Conservation (phyloP, 1,140 invertebrate species). For the Maconellicoccus hirsutus region DNA sequence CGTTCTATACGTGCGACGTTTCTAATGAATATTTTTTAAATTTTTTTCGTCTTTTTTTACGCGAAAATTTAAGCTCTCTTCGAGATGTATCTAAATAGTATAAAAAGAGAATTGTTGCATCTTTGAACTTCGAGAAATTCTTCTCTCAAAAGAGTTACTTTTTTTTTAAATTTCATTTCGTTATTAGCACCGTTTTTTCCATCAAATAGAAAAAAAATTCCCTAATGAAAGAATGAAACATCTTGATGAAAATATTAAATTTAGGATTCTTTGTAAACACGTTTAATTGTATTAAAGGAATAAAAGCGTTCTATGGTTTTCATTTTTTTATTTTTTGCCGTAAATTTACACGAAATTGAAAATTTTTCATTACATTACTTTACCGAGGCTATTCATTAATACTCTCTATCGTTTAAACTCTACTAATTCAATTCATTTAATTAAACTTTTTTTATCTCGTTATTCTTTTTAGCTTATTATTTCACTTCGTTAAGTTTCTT, state of each 20-base stretch:
- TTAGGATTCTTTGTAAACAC: not conserved
- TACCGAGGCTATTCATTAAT: constrained; percentile 1
- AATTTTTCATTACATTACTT: not conserved
- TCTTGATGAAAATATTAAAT: not conserved
- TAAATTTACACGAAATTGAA: not conserved
- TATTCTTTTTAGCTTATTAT: not conserved
- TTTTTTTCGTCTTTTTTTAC: too few relatives aligned
- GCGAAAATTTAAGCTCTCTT: too few relatives aligned
- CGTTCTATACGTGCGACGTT: too few relatives aligned
- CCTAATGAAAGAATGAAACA: not conserved
- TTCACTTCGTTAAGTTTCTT: not conserved
- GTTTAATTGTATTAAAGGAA: not conserved
- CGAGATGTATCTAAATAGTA: too few relatives aligned
- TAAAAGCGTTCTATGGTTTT: not conserved
- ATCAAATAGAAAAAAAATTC: too few relatives aligned
- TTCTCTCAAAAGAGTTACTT: too few relatives aligned
- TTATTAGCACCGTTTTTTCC: too few relatives aligned
- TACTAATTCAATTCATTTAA: not conserved
- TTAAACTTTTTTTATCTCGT: not conserved
- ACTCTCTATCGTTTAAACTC: not conserved
- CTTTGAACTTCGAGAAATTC: too few relatives aligned
- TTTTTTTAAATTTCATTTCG: too few relatives aligned
- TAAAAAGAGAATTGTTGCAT: too few relatives aligned
- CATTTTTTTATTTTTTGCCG: not conserved
- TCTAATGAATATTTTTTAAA: too few relatives aligned